Evolutionary conservation across 2,888 invertebrate genomes (phyloP).

Genomic region (Serripes groenlandicus): DNA sequence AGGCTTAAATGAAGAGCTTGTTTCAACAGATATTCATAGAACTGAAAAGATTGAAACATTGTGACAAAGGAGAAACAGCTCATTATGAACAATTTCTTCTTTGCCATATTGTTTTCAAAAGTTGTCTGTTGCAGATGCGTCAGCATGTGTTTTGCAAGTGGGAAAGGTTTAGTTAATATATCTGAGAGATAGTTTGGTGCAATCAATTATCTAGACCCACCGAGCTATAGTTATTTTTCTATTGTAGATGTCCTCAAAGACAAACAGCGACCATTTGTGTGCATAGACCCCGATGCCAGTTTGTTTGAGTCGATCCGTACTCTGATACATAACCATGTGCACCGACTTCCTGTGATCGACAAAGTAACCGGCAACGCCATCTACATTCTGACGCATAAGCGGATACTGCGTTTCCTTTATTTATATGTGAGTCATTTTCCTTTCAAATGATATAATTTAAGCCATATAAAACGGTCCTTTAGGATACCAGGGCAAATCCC

Average conservation of each 20-base stretch:
- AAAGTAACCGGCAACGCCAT: conserved; percentile 97
- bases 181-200: too few species aligned
- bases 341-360: conserved; percentile 98
- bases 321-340: conserved; percentile 97
- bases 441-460: too few species aligned
- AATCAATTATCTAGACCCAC: too few species aligned
- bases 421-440: conserved; percentile 99
- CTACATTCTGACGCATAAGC: conserved; percentile 99
- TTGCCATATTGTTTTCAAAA: neutral
- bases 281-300: conserved; percentile 95
- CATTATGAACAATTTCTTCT: neutral
- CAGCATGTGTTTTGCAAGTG: too few species aligned
- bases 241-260: conserved; percentile 93
- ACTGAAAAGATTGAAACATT: too few species aligned
- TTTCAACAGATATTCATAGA: too few species aligned
- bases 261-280: conserved; percentile 94
- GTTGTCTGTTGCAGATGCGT: neutral
- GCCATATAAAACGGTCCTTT: too few species aligned
- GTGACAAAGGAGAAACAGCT: neutral
- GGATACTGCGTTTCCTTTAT: conserved; percentile 98
- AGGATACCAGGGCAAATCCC: too few species aligned
- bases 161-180: neutral
- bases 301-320: conserved; percentile 94
- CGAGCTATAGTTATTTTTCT: too few species aligned
- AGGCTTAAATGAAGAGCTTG: too few species aligned